Evolutionary conservation across 2,888 invertebrate genomes (phyloP).

Genomic region (Cyclophora punctaria): DNA sequence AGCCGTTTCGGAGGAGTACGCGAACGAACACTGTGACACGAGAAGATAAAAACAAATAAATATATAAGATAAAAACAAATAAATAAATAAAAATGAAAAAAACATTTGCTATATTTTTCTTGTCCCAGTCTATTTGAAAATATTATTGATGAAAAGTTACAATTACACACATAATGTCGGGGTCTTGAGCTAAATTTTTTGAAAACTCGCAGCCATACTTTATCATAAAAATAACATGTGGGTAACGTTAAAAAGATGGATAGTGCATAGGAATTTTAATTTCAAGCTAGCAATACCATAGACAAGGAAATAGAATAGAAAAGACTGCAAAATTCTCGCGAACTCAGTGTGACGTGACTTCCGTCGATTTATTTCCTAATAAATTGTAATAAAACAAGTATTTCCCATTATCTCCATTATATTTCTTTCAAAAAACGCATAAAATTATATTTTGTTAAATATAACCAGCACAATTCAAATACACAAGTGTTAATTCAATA

Average conservation of each 20-base stretch:
- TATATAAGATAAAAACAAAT: too few relatives aligned
- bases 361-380: conserved; percentile 56
- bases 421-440: conserved; percentile 21
- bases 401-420: conserved; percentile 24
- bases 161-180: too few relatives aligned
- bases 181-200: too few relatives aligned
- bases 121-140: too few relatives aligned
- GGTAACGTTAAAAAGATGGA: not conserved
- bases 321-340: conserved; percentile 7
- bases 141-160: too few relatives aligned
- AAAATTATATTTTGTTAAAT: conserved; percentile 44
- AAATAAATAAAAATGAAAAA: too few relatives aligned
- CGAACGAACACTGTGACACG: too few relatives aligned
- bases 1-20: too few relatives aligned
- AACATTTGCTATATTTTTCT: too few relatives aligned
- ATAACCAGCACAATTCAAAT: conserved; percentile 22
- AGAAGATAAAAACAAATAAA: too few relatives aligned
- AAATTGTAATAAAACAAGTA: conserved; percentile 37
- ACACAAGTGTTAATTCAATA: conserved; percentile 7
- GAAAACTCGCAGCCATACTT: too few relatives aligned
- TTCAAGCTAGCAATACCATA: not conserved
- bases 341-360: conserved; percentile 41
- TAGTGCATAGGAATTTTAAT: conserved; percentile 3
- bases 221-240: too few relatives aligned
- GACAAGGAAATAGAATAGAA: conserved; percentile 1